Conservation (phyloP, 2,888 invertebrate species). For the Perizoma affinitatum region DNA sequence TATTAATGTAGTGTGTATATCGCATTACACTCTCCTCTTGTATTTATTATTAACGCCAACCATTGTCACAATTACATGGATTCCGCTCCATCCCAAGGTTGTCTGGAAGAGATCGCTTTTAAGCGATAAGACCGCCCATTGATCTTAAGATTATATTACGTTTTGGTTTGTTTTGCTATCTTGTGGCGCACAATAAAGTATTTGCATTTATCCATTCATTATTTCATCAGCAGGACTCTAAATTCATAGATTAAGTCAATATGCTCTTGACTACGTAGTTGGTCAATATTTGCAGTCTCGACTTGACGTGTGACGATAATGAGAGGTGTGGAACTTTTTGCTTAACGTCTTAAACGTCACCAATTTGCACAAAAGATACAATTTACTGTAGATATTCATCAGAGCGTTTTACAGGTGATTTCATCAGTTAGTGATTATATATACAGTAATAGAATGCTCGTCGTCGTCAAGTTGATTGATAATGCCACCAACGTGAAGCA, state of each 20-base stretch:
- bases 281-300: slow-evolving; percentile 63
- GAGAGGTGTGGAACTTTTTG: slow-evolving; percentile 77
- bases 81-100: too few species aligned
- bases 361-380: slow-evolving; percentile 22
- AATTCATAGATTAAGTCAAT: slow-evolving; percentile 12
- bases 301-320: slow-evolving; percentile 59
- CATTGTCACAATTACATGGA: too few species aligned
- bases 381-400: slow-evolving; percentile 3
- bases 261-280: slow-evolving; percentile 57
- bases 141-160: too few species aligned
- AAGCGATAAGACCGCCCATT: too few species aligned
- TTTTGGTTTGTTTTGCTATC: too few species aligned
- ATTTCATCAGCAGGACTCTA: neutral
- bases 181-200: too few species aligned
- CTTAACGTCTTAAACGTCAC: slow-evolving; percentile 58
- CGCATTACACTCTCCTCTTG: too few species aligned
- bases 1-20: too few species aligned
- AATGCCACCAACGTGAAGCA: neutral
- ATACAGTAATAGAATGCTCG: slow-evolving; percentile 1
- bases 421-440: neutral
- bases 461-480: neutral
- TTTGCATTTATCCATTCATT: too few species aligned
- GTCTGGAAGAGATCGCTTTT: too few species aligned
- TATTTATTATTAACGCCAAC: too few species aligned
- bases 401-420: neutral